Conservation (phyloP, 2,797 vertebrate genomes). For the Uromys caudimaculatus region DNA sequence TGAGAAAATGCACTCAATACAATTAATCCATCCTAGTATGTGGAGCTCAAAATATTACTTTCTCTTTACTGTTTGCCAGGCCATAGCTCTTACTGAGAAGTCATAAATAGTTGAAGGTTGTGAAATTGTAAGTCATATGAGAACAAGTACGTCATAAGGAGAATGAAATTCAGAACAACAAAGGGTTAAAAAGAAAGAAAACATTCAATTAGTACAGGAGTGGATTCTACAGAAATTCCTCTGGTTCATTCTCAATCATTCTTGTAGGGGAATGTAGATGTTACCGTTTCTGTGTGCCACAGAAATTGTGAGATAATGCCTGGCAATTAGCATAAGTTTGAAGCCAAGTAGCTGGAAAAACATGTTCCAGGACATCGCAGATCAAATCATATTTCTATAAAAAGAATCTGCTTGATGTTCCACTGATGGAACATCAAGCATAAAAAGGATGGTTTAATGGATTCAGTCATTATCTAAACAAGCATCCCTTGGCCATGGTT, state of each 20-base stretch:
- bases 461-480: constrained; percentile 68
- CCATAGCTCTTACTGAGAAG: not conserved
- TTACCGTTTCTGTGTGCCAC: not conserved
- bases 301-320: constrained; percentile 51
- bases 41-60: not conserved
- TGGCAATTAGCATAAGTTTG: constrained; percentile 60
- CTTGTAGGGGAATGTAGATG: not conserved
- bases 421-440: constrained; percentile 50
- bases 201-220: not conserved
- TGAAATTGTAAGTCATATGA: not conserved
- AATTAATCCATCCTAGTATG: not conserved
- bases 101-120: not conserved
- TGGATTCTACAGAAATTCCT: not conserved
- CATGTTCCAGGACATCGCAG: constrained; percentile 66
- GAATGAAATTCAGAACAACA: constrained; percentile 32
- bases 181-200: not conserved
- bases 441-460: constrained; percentile 64
- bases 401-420: constrained; percentile 65
- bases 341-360: constrained; percentile 66
- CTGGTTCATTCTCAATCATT: not conserved
- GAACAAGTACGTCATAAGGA: not conserved
- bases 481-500: constrained; percentile 42
- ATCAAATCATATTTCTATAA: constrained; percentile 75
- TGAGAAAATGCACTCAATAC: not conserved
- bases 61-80: not conserved